Base-by-base conservation (phyloP, 2,797 vertebrate genomes). In the Peromyscus aztecus region DNA sequence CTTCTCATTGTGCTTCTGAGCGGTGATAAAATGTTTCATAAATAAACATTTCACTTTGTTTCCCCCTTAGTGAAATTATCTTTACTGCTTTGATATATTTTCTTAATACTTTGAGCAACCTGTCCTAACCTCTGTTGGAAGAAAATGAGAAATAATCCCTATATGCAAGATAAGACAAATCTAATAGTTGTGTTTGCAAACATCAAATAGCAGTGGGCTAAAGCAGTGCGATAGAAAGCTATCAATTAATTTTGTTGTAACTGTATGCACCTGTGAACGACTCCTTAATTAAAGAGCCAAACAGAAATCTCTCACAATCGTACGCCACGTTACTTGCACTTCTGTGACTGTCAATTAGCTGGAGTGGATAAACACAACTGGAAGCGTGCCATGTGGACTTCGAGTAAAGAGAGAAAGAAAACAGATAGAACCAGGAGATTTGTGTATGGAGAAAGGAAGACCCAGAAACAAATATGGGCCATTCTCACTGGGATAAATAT, bases 201-300 rank as follows among this genome's bases (percentile, higher is more conserved):
- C 98, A 98, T 97, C 97, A 97, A 98, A 98, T 94, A 97, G 96
- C 90, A 98, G 96, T 97, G 97, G 97, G 97, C 97, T 97, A 97
- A 97, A 98, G 97, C 98, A 98, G 96, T 92, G 96, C 93, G 95
- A 96, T 98, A 98, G 98, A 98, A 98, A 99, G 98, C 98, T 98
- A 98, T 98, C 98, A 99, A 99, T 99, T 99, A 99, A 98, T 99
- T 99, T 98, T 97, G 97, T 98, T 98, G 98, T 99, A 99, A 99
- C 98, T 98, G 98, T 98, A 98, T 98, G 98, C 98, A 99, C 99
- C 99, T 99, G 98, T 98, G 98, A 99, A 98, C 98, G 98, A 99
- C 98, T 98, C 98, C 97, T 98, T 99, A 99, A 99, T 99, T 99
- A 99, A 99, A 98, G 98, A 99, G 98, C 98, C 98, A 98, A 98